A percentile compares a stretch with the other conserved stretches of the same genome.
Evolutionary conservation across 2,888 invertebrate species (phyloP).

Genomic region (Microplitis manilae): DNA sequence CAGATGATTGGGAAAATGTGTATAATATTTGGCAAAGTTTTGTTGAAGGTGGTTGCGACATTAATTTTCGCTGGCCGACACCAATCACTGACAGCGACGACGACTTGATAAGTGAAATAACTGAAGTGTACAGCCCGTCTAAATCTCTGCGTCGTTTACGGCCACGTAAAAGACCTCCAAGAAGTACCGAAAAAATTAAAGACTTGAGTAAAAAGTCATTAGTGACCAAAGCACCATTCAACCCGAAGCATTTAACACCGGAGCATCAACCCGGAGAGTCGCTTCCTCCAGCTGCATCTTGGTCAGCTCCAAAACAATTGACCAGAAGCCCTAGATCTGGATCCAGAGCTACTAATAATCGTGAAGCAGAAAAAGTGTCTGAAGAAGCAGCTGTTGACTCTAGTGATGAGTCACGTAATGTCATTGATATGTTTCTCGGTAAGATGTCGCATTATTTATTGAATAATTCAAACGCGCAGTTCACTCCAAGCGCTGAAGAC

Average conservation of each 20-base stretch:
- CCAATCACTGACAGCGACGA: conserved; percentile 64
- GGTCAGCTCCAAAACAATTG: background rate
- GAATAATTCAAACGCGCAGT: conserved; percentile 1
- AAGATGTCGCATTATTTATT: background rate
- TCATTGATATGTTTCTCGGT: conserved; percentile 2
- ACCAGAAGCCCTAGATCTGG: background rate
- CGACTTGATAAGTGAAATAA: conserved; percentile 61
- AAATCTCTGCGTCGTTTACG: background rate
- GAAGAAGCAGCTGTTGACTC: background rate
- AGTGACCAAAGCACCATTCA: background rate
- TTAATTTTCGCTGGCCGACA: conserved; percentile 66
- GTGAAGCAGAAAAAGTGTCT: background rate
- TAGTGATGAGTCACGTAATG: background rate
- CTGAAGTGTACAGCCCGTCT: conserved; percentile 44
- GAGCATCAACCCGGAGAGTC: background rate
- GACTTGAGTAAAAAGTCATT: background rate
- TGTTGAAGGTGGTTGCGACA: conserved; percentile 51
- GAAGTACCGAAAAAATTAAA: background rate
- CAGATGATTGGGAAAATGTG: conserved; percentile 68
- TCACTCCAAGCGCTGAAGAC: conserved; percentile 39
- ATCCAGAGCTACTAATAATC: background rate
- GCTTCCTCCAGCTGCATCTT: background rate
- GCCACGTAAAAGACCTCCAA: background rate
- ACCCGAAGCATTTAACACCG: background rate
- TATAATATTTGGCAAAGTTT: conserved; percentile 63